These are phyloP conservation scores for Neodon shergylaensis DNA, from an alignment of 2,113 vertebrate genomes.

Conservation along the genomic window DNA sequence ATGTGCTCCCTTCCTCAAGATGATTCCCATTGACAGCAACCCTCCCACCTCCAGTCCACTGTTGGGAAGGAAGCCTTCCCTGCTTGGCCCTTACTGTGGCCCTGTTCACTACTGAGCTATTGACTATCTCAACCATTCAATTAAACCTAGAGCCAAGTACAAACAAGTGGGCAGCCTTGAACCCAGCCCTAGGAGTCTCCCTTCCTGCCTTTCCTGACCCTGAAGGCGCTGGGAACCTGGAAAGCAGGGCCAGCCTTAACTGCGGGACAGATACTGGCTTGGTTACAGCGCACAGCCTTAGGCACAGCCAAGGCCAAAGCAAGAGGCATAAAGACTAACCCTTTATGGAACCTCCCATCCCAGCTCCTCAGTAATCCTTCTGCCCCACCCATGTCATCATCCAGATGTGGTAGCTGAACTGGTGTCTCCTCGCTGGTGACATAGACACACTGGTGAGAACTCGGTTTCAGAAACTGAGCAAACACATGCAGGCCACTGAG, in stretches of 20 bases:
- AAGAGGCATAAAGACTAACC: background rate
- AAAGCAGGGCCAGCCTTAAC: background rate
- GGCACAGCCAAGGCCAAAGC: background rate
- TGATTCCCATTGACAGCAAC: background rate
- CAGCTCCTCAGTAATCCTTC: background rate
- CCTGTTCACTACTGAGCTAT: background rate
- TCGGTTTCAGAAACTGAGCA: conserved; percentile 7
- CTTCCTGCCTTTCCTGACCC: background rate
- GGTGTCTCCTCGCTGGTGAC: background rate
- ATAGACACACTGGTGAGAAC: background rate
- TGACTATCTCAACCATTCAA: background rate
- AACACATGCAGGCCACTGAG: background rate
- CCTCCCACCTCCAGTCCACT: background rate
- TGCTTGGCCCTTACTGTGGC: background rate
- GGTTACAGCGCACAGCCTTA: background rate
- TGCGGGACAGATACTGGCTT: background rate
- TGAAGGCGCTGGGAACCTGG: background rate
- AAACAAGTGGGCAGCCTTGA: background rate
- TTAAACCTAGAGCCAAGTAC: background rate
- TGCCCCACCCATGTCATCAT: background rate
- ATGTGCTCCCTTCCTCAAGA: background rate
- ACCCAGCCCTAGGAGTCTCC: background rate
- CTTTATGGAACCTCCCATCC: background rate
- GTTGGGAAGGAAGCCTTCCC: background rate
- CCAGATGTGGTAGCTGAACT: background rate